Evolutionary conservation across 2,888 invertebrate species (phyloP), one percentile per base, ranked within the genome.

Genomic region (Stratiomys singularior): DNA sequence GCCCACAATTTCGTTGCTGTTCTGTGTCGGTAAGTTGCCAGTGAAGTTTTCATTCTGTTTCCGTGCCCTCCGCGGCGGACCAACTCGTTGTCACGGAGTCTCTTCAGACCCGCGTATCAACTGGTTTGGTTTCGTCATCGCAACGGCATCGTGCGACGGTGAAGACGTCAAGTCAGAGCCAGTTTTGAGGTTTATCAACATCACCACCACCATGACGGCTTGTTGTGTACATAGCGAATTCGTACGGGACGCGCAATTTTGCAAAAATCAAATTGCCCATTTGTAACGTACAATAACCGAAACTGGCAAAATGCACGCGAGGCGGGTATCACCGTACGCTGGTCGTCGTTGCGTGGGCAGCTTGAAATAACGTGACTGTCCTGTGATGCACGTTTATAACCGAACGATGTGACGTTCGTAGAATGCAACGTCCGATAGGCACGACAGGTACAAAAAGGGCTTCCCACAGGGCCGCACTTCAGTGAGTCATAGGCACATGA

Each of bases 1-100:
- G 60, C 74, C 74, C 37, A 74, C 74, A 58, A 74, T 74, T 74
- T 60, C 37, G 60, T 44, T 74, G 58, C 37, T 74, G 58, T 23
- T 74, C 47, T 58, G 74, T 58, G 15, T 74, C 60, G 74, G 74
- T 74, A 60, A 74, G 74, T 74, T 21, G n/a, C 37, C 37, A 37
- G 9, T 3, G 37, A 37, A 9, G 5, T 9, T 37, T 37, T 37
- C 37, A 37, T 37, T 37, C 37, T 37, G 37, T 37, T 46, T 46
- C 25, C 1, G 30, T 25, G n/a, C 13, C 9, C 21, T 30, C 30
- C n/a, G 69, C 69, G 13, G 25, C 4, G 21, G n/a, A 4, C 15
- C 47, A 1, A 23, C 15, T 37, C 44, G 46, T n/a, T n/a, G n/a
- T 15, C 30, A 47, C 46, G 47, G 18, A 46, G 1, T 47, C 18